Base-by-base conservation (phyloP, 2,113 vertebrate genomes). In the Osmerus eperlanus region DNA sequence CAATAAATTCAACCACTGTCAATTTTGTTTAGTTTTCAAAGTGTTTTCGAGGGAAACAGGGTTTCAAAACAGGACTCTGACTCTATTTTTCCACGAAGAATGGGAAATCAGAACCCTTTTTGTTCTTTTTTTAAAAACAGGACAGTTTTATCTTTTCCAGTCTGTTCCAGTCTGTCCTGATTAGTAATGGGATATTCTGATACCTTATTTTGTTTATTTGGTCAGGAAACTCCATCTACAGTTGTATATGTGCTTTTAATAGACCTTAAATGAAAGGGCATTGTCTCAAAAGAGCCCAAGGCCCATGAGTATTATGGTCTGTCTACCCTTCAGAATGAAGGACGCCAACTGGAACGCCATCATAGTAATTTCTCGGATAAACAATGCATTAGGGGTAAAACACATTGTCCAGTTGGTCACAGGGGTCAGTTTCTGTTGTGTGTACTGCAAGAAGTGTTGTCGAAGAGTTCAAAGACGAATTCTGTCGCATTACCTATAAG, bases 1-100 rank as follows among this genome's bases (percentile, higher is more conserved):
- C 86, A 87, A 93, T 95, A 93, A 95, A 94, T 94, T 93, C 91
- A 81, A 83, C 76, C 84, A 28, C 84, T 91, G 92, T 94, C 93
- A 91, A 93, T 93, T 93, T 83, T 93, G 92, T 94, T 95, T 92
- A 84, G 86, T 91, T 95, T 92, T 84, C 86, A 86, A 83, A 29
- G 69, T 91, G 88, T 88, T 89, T 91, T 93, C 85, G 73, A 86
- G 89, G 89, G 86, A 91, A 94, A 92, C 89, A 84, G 72, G 74
- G 83, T 89, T 87, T 87, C 85, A 88, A 86, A 93, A 92, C 90
- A 92, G 90, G 85, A 78, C 75, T 76, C 80, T 65, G 73, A 77
- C 2, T 84, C 83, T 41, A 85, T 84, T 89, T 92, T 92, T 92
- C 91, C 90, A 90, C n/a, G 14, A 72, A 83, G 81, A 87, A 82